These are phyloP conservation scores for Hydroisotoma schaefferi DNA, from an alignment of 2,888 invertebrate genomes.

Conservation along the genomic window DNA sequence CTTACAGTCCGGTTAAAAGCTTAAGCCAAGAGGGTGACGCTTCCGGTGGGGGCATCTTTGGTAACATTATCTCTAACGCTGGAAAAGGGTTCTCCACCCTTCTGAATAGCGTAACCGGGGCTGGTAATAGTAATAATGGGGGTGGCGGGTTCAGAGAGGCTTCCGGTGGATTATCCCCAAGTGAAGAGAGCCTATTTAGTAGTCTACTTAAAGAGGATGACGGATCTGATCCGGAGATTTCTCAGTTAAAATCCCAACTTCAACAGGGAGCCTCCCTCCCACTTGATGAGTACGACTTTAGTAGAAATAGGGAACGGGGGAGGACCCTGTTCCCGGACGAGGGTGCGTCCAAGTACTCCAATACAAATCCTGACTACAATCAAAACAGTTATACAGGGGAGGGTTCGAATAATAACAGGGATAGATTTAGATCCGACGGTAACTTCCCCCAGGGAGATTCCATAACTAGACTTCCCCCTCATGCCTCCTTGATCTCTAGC, in stretches of 20 bases:
- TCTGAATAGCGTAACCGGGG: background rate
- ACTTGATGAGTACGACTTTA: too few relatives aligned
- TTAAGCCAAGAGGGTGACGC: background rate
- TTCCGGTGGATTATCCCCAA: constrained; percentile 36
- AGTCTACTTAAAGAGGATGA: constrained; percentile 37
- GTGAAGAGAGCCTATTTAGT: constrained; percentile 37
- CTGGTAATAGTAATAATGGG: background rate
- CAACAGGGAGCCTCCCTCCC: background rate
- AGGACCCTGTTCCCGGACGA: constrained; percentile 2
- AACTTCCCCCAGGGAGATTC: constrained; percentile 10
- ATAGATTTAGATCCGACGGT: constrained; percentile 14
- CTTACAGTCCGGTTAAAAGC: background rate
- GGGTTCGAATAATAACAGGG: constrained; percentile 6
- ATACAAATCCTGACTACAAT: background rate
- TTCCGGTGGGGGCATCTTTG: background rate
- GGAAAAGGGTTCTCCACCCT: background rate
- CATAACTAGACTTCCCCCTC: constrained; percentile 36
- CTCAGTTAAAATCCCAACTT: background rate
- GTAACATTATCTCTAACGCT: background rate
- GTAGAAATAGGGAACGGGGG: background rate
- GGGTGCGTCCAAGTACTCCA: background rate
- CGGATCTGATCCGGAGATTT: constrained; percentile 15
- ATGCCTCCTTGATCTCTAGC: constrained; percentile 24
- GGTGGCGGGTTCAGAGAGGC: background rate
- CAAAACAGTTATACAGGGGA: background rate